These are phyloP conservation scores for Microplitis demolitor DNA, from an alignment of 1,140 invertebrate genomes.

Conservation along the genomic window DNA sequence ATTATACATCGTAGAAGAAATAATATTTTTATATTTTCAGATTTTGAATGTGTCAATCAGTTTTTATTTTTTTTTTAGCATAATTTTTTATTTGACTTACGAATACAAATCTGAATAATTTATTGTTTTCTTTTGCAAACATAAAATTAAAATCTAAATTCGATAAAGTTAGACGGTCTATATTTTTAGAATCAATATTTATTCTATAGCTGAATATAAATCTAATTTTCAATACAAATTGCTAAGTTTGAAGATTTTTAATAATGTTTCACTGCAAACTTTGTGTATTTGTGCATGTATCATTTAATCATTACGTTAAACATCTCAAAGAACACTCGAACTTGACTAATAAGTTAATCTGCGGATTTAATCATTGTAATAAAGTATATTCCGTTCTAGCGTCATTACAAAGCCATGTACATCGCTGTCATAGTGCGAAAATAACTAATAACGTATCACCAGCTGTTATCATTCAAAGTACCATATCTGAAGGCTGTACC, in stretches of 20 bases:
- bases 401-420: neutral
- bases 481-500: neutral
- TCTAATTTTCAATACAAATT: neutral
- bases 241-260: neutral
- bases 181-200: no score
- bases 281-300: neutral
- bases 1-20: no score
- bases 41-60: neutral
- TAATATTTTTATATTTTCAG: no score
- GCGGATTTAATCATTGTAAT: neutral
- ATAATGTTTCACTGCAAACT: conserved; percentile 5
- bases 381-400: neutral
- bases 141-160: no score
- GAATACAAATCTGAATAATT: no score
- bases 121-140: no score
- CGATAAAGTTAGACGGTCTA: no score
- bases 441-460: neutral
- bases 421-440: neutral
- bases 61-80: neutral
- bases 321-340: neutral
- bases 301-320: neutral
- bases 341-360: neutral
- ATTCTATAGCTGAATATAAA: no score
- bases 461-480: neutral
- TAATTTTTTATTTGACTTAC: neutral